Evolutionary conservation across 2,797 vertebrate genomes (phyloP).

Genomic region (Mastacembelus armatus): DNA sequence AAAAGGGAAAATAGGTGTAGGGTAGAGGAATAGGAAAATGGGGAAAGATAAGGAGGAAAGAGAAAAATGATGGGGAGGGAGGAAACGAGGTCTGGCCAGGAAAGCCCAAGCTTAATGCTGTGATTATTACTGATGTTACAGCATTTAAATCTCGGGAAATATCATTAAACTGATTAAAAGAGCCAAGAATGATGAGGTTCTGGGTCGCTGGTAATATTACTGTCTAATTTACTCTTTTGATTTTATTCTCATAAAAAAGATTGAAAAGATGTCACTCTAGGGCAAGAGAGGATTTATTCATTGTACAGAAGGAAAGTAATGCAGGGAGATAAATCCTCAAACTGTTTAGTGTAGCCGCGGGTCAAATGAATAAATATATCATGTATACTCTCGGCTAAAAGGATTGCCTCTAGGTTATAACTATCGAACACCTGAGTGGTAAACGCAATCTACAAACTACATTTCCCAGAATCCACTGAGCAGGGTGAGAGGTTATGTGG

Average conservation of each 20-base stretch:
- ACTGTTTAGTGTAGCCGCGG: not conserved
- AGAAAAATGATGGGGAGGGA: not conserved
- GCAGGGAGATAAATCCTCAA: not conserved
- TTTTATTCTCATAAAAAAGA: not conserved
- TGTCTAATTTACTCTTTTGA: not conserved
- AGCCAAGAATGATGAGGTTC: no score
- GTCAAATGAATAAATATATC: rapidly evolving
- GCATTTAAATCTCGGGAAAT: no score
- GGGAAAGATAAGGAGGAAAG: not conserved
- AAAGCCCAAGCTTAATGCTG: no score
- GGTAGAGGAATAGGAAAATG: not conserved
- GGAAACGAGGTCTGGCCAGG: no score
- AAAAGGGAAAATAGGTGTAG: not conserved
- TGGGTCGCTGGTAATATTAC: not conserved
- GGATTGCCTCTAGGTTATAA: rapidly evolving
- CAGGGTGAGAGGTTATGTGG: conserved; percentile 22
- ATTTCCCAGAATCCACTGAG: conserved; percentile 66
- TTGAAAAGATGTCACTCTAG: conserved; percentile 28
- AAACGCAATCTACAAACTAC: conserved; percentile 10
- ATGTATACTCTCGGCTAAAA: not conserved
- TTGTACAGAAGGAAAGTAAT: not conserved
- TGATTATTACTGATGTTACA: no score
- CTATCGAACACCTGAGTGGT: rapidly evolving
- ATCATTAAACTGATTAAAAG: no score
- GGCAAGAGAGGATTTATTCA: not conserved